phyloP scores from a whole-genome alignment of 2,888 invertebrate genomes.

The Bellardia bayeri region DNA sequence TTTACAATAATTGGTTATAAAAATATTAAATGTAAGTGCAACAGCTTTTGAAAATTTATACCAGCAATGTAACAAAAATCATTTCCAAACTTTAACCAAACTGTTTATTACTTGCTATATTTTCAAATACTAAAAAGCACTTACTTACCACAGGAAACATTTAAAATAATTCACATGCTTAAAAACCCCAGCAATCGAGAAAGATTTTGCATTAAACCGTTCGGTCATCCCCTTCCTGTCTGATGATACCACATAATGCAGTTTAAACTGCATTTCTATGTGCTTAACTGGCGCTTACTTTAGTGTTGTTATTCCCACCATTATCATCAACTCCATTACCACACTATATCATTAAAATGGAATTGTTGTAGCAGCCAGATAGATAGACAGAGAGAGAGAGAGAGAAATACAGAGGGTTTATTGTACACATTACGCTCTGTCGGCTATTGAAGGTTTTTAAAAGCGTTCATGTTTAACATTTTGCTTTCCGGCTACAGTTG shows the following conservation, averaged over 20 bases:
- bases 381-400: too few species aligned
- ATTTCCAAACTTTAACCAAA: too few species aligned
- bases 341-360: constrained; percentile 22
- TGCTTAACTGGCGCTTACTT: background rate
- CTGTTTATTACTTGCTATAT: background rate
- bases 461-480: constrained; percentile 45
- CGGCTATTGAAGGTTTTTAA: background rate
- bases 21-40: background rate
- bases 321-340: constrained; percentile 7
- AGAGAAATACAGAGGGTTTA: background rate
- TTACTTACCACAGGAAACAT: constrained; percentile 14
- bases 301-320: background rate
- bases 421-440: background rate
- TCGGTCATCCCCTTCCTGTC: background rate
- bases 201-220: background rate
- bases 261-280: constrained; percentile 9
- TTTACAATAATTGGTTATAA: background rate
- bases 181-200: background rate
- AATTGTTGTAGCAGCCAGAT: constrained; percentile 25
- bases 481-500: constrained; percentile 46
- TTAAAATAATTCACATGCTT: constrained; percentile 1
- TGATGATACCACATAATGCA: background rate
- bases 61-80: background rate
- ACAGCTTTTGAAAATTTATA: too few species aligned
- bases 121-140: background rate